A percentile compares a stretch with the other conserved stretches of the same genome.
phyloP scores from a whole-genome alignment of 1,140 invertebrate species.

The Hypothenemus hampei region DNA sequence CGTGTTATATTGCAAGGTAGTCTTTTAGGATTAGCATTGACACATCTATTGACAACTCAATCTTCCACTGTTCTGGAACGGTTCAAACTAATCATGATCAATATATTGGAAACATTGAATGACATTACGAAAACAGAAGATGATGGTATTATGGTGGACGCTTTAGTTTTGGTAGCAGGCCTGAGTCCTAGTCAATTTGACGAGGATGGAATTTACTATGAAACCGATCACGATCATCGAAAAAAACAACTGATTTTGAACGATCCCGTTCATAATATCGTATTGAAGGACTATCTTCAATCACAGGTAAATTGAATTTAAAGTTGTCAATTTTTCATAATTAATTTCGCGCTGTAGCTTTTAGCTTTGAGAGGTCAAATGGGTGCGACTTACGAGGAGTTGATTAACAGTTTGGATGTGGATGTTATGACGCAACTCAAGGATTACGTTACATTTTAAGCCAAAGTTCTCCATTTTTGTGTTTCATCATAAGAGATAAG shows the following conservation, averaged over 20 bases:
- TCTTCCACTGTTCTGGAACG: slow-evolving; percentile 64
- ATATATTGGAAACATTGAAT: slow-evolving; percentile 78
- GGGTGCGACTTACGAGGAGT: slow-evolving; percentile 62
- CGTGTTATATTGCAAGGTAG: neutral
- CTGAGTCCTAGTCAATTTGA: slow-evolving; percentile 44
- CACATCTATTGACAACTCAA: slow-evolving; percentile 67
- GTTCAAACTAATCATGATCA: slow-evolving; percentile 69
- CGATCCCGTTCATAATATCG: slow-evolving; percentile 68
- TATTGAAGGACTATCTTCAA: slow-evolving; percentile 62
- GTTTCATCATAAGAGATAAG: no score
- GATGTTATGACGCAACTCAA: slow-evolving; percentile 64
- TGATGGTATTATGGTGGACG: slow-evolving; percentile 49
- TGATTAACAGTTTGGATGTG: slow-evolving; percentile 62
- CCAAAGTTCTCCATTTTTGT: no score
- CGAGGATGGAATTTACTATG: slow-evolving; percentile 46
- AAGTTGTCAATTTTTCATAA: neutral
- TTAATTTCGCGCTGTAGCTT: slow-evolving; percentile 48
- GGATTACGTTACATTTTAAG: slow-evolving; percentile 45
- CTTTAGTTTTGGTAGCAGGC: slow-evolving; percentile 47
- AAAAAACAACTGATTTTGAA: slow-evolving; percentile 55
- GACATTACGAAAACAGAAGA: slow-evolving; percentile 77
- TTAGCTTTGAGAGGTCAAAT: slow-evolving; percentile 58
- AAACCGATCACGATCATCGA: slow-evolving; percentile 54
- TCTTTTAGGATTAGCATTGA: slow-evolving; percentile 68
- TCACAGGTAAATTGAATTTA: slow-evolving; percentile 54